phyloP scores from a whole-genome alignment of 2,888 invertebrate species.

The Helleia helle region DNA sequence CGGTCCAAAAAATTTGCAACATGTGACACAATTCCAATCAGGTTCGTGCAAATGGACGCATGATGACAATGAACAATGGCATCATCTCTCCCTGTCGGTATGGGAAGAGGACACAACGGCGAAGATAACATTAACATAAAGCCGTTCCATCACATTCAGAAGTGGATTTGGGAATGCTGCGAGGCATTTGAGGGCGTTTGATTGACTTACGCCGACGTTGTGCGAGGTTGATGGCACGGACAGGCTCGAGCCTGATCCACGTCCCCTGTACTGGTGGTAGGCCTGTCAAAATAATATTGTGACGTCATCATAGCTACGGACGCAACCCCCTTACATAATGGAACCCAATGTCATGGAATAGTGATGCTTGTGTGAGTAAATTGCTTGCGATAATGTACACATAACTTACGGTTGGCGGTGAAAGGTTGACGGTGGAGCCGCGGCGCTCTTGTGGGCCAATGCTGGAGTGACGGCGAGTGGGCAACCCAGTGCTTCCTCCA shows the following conservation, averaged over 20 bases:
- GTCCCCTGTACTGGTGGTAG: conserved; percentile 77
- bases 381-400: background rate
- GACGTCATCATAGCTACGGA: conserved; percentile 36
- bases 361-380: conserved; percentile 4
- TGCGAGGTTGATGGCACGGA: conserved; percentile 86
- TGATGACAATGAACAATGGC: conserved; percentile 48
- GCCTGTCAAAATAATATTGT: conserved; percentile 69
- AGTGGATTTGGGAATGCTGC: conserved; percentile 47
- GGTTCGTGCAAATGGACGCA: conserved; percentile 56
- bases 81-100: conserved; percentile 53
- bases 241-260: conserved; percentile 86
- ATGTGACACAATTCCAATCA: conserved; percentile 41
- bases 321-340: conserved; percentile 8
- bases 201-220: conserved; percentile 78
- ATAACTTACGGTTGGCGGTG: conserved; percentile 89
- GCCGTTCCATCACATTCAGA: conserved; percentile 54
- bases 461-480: conserved; percentile 91
- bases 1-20: conserved; percentile 35
- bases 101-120: conserved; percentile 52
- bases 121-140: conserved; percentile 59
- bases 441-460: conserved; percentile 93
- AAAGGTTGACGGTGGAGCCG: conserved; percentile 87
- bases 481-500: conserved; percentile 83
- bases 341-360: background rate
- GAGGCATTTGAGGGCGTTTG: conserved; percentile 41